phyloP scores from a whole-genome alignment of 2,797 vertebrate species.

The Tinamus major region DNA sequence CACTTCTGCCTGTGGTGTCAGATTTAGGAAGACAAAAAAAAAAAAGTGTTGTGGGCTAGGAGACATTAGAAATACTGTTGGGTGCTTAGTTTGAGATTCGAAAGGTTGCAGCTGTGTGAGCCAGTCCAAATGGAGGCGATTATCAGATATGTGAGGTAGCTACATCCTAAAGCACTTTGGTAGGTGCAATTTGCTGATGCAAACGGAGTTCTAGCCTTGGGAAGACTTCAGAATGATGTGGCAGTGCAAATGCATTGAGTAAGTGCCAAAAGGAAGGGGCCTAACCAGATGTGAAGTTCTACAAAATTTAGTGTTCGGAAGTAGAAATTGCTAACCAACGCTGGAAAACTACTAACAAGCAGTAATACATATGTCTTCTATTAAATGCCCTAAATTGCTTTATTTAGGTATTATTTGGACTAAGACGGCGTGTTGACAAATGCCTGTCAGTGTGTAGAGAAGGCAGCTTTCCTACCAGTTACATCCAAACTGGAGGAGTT shows the following conservation, averaged over 20 bases:
- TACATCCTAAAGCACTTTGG: background rate
- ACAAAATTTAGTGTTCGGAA: background rate
- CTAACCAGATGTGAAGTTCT: background rate
- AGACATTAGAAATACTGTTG: background rate
- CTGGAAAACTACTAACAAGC: background rate
- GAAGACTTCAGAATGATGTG: background rate
- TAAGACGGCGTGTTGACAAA: background rate
- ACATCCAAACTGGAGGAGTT: background rate
- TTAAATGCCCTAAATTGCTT: background rate
- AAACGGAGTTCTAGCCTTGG: rapidly evolving
- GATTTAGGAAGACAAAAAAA: background rate
- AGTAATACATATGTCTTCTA: background rate
- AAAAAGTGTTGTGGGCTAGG: background rate
- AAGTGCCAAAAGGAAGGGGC: background rate
- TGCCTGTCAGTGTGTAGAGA: background rate
- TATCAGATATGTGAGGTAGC: background rate
- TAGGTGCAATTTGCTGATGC: background rate
- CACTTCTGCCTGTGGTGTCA: background rate
- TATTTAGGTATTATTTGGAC: background rate
- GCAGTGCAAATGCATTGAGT: background rate
- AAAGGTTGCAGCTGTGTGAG: background rate
- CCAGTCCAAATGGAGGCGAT: background rate
- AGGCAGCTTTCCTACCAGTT: background rate
- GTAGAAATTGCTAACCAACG: background rate
- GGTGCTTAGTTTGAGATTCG: background rate